A percentile compares a stretch with the other conserved stretches of the same genome.
These are phyloP conservation scores for Natrix natrix DNA, from an alignment of 2,797 vertebrate species.

Conservation along the genomic window DNA sequence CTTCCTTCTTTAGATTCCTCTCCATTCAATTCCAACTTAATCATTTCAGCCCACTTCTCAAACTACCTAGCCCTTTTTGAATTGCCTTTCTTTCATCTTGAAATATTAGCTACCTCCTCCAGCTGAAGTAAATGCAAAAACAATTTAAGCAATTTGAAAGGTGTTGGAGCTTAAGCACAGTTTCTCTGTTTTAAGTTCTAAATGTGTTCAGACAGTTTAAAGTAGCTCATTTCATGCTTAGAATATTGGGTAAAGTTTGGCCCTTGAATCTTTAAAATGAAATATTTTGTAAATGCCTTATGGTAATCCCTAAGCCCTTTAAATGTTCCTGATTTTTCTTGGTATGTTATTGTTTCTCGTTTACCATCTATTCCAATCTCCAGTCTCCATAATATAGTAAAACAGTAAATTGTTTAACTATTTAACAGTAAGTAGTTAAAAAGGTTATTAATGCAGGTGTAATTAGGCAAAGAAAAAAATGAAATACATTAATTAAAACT, in stretches of 20 bases:
- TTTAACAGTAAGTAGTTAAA: background rate
- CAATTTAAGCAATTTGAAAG: background rate
- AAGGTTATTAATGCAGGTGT: background rate
- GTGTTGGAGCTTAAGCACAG: background rate
- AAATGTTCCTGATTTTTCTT: background rate
- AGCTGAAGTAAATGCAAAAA: background rate
- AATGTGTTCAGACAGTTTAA: background rate
- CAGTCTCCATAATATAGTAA: background rate
- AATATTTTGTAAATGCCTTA: background rate
- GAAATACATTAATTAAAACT: background rate
- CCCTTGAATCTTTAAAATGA: background rate
- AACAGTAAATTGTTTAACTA: background rate
- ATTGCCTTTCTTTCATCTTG: background rate
- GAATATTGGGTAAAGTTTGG: background rate
- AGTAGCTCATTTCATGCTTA: background rate
- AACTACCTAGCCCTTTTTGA: background rate
- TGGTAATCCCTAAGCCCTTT: background rate
- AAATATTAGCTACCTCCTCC: background rate
- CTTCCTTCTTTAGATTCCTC: background rate
- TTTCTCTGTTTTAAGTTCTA: background rate
- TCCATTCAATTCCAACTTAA: background rate
- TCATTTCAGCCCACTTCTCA: background rate
- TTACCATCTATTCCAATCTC: background rate
- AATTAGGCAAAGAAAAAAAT: background rate
- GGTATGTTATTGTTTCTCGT: background rate